Percentiles rank a stretch among this genome's conserved stretches.
Evolutionary conservation across 2,797 vertebrate genomes (phyloP).

Genomic region (Tapera naevia): DNA sequence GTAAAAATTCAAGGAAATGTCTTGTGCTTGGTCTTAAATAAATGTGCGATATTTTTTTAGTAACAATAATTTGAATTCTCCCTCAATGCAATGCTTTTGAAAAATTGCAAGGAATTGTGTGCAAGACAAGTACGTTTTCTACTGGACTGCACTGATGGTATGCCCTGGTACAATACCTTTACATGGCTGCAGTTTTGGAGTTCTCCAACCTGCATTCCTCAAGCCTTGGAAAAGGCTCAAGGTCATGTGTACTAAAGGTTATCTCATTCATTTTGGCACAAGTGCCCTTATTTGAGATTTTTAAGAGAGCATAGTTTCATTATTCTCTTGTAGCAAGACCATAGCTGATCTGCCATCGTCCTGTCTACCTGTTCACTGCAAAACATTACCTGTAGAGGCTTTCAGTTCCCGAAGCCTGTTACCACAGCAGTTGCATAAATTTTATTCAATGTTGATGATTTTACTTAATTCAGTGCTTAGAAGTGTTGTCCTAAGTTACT

Average conservation of each 20-base stretch:
- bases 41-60: background rate
- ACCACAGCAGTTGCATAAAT: background rate
- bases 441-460: background rate
- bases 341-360: background rate
- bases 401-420: background rate
- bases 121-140: background rate
- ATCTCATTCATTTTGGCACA: background rate
- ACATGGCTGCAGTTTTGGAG: background rate
- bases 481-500: background rate
- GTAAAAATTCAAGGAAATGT: conserved; percentile 73
- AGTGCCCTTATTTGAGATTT: background rate
- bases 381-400: background rate
- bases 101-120: background rate
- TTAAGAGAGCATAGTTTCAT: background rate
- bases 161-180: background rate
- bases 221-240: background rate
- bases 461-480: background rate
- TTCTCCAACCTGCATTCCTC: background rate
- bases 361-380: background rate
- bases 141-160: background rate
- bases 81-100: background rate
- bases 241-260: background rate
- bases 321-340: background rate
- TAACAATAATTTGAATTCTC: background rate
- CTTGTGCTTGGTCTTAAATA: background rate